A percentile compares a stretch with the other conserved stretches of the same genome.
These are phyloP conservation scores for Vespertilio murinus DNA, from an alignment of 2,797 vertebrate species.

Conservation along the genomic window DNA sequence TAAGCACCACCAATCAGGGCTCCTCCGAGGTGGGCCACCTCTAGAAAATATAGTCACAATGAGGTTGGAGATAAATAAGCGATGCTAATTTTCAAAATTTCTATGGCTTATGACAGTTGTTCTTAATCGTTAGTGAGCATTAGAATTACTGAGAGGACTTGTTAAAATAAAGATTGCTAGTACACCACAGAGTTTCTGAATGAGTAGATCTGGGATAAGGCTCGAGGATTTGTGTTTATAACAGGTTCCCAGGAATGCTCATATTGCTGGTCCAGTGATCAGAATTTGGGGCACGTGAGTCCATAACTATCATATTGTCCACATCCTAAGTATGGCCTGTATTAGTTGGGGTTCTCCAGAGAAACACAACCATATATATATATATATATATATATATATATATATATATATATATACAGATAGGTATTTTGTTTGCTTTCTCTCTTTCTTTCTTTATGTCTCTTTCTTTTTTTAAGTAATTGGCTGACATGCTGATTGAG, in stretches of 20 bases:
- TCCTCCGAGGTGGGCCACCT: not conserved
- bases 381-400: too few relatives aligned
- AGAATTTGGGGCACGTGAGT: not conserved
- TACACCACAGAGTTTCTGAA: not conserved
- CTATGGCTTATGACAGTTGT: not conserved
- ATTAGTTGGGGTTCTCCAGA: not conserved
- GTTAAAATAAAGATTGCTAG: not conserved
- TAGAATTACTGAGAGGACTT: not conserved
- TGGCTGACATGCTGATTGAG: not conserved
- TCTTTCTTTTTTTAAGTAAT: not conserved
- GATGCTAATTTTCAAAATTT: not conserved
- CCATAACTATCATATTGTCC: not conserved
- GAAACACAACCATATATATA: too few relatives aligned
- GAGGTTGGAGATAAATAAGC: not conserved
- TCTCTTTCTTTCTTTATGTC: not conserved
- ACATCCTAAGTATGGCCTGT: not conserved
- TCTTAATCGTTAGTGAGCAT: not conserved
- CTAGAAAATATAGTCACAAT: not conserved
- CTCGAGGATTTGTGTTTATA: not conserved
- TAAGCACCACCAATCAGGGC: not conserved
- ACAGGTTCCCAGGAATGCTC: not conserved
- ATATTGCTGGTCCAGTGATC: not conserved
- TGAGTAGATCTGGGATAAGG: not conserved
- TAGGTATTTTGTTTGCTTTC: not conserved
- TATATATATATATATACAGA: too few relatives aligned